Conservation (phyloP, 2,113 vertebrate genomes). For the Rhipidura dahli region DNA sequence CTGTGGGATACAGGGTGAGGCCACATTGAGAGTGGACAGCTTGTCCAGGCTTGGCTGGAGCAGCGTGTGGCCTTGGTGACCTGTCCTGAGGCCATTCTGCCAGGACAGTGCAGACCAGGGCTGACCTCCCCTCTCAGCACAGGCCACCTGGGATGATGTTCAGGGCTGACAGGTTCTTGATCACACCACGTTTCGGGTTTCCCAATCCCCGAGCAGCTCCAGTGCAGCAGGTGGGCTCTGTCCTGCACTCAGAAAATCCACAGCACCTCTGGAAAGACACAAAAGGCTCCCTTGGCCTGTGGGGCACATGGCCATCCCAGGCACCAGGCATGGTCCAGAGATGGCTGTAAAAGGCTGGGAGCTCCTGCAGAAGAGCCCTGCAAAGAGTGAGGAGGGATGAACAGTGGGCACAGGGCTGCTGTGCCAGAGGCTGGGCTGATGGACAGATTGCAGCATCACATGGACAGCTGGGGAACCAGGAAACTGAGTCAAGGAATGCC, state of each 20-base stretch:
- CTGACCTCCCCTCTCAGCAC: background rate
- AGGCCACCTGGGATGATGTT: background rate
- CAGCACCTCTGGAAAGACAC: background rate
- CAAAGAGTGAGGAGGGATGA: background rate
- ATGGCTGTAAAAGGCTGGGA: background rate
- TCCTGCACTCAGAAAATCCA: background rate
- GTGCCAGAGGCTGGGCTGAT: background rate
- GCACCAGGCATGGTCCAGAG: background rate
- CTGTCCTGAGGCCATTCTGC: background rate
- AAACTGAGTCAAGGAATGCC: background rate
- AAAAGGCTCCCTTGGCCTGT: background rate
- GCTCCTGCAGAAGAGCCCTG: background rate
- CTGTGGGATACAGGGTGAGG: background rate
- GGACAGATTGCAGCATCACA: background rate
- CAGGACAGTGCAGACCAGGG: background rate
- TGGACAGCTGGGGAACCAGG: background rate
- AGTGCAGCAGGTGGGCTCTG: background rate
- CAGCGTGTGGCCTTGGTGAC: fast-evolving
- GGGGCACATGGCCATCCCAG: fast-evolving
- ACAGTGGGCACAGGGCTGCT: background rate
- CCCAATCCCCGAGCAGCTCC: fast-evolving
- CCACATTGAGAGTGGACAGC: background rate
- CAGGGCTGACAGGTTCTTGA: background rate
- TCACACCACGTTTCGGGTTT: fast-evolving
- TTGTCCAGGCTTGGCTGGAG: fast-evolving